These are phyloP conservation scores for Harmothoe impar DNA, from an alignment of 2,888 invertebrate genomes.

Conservation along the genomic window DNA sequence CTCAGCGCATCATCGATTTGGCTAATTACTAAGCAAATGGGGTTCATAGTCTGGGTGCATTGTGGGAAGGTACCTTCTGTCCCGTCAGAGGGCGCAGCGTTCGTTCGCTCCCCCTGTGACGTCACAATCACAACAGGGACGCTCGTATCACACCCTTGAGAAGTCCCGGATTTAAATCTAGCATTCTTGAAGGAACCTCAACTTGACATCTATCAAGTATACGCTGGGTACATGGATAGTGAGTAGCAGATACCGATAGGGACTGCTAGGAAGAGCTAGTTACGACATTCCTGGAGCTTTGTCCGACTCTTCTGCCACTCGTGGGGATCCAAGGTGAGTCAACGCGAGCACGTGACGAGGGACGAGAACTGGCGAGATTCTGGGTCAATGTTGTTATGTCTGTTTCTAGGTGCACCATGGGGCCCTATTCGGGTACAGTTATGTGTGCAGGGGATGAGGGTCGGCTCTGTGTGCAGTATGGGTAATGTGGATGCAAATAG, in stretches of 20 bases:
- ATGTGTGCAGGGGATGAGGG: too few relatives aligned
- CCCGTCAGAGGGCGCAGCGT: neutral
- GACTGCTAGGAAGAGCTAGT: too few relatives aligned
- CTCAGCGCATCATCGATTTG: neutral
- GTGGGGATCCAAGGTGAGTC: conserved; percentile 4
- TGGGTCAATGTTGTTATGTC: neutral
- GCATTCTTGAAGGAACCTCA: too few relatives aligned
- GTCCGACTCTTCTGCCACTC: too few relatives aligned
- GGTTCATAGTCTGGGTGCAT: neutral
- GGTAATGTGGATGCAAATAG: too few relatives aligned
- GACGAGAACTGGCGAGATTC: neutral
- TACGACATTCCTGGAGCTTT: too few relatives aligned
- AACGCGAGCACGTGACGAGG: neutral
- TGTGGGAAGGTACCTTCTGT: conserved; percentile 21
- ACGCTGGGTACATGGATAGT: too few relatives aligned
- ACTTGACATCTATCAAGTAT: too few relatives aligned
- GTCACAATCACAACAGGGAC: neutral
- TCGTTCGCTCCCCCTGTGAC: neutral
- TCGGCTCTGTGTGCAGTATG: too few relatives aligned
- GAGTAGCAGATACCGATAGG: too few relatives aligned
- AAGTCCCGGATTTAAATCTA: neutral
- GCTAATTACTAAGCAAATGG: conserved; percentile 39
- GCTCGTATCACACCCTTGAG: neutral
- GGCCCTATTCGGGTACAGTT: too few relatives aligned
- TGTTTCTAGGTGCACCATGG: neutral